Evolutionary conservation across 2,888 invertebrate species (phyloP).

Genomic region (Deilephila elpenor): DNA sequence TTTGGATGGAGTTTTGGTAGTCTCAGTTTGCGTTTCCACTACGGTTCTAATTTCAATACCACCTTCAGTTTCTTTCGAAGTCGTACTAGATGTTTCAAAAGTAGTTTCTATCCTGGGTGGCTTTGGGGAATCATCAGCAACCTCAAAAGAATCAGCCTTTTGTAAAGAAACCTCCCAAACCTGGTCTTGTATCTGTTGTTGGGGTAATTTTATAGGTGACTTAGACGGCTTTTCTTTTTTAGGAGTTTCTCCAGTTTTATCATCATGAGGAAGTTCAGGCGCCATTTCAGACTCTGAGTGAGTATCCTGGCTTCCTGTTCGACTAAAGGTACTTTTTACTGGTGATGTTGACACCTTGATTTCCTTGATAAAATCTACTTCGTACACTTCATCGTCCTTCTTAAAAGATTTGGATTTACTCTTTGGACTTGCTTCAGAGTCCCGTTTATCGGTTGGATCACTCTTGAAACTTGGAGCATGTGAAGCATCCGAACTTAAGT

Average conservation of each 20-base stretch:
- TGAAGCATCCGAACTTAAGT: conserved; percentile 78
- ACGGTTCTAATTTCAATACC: conserved; percentile 63
- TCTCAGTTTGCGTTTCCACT: conserved; percentile 60
- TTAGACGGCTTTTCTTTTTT: conserved; percentile 68
- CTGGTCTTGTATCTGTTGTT: conserved; percentile 77
- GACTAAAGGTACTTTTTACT: conserved; percentile 78
- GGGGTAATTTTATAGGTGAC: conserved; percentile 77
- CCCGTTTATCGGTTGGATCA: conserved; percentile 70
- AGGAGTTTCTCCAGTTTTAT: conserved; percentile 69
- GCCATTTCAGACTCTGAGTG: conserved; percentile 83
- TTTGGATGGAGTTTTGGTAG: conserved; percentile 59
- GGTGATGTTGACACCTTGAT: conserved; percentile 82
- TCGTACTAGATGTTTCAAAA: conserved; percentile 52
- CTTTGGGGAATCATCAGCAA: conserved; percentile 63
- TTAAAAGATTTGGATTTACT: conserved; percentile 80
- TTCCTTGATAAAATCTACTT: conserved; percentile 82
- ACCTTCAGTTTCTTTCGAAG: conserved; percentile 60
- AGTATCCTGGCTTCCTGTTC: conserved; percentile 83
- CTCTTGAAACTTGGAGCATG: conserved; percentile 78
- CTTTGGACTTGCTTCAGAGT: conserved; percentile 75
- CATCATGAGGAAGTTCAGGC: conserved; percentile 80
- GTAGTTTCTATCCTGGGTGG: conserved; percentile 49
- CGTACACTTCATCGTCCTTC: conserved; percentile 79
- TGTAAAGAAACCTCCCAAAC: conserved; percentile 78
- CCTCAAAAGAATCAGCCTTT: conserved; percentile 71